Conservation (phyloP, 2,113 vertebrate genomes). For the Mobula hypostoma region DNA sequence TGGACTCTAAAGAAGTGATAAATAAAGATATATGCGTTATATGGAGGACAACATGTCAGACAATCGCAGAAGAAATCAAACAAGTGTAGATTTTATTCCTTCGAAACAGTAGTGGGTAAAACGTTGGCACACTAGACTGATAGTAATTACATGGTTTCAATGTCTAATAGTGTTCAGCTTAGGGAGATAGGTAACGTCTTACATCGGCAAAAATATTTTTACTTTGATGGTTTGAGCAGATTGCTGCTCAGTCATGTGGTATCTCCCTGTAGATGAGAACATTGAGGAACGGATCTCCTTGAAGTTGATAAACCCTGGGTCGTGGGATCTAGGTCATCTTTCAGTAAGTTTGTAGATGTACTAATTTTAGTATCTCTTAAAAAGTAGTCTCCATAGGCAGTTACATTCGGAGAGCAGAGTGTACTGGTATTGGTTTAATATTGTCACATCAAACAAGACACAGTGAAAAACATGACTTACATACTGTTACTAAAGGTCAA, state of each 20-base stretch:
- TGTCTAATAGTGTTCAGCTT: not conserved
- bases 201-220: not conserved
- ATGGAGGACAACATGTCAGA: not conserved
- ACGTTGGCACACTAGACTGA: not conserved
- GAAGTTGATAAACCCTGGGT: not conserved
- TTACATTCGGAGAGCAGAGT: too few species aligned
- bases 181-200: too few species aligned
- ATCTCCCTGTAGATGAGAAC: not conserved
- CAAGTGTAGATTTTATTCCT: not conserved
- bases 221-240: not conserved
- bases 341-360: not conserved
- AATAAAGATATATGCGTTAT: conserved; percentile 7
- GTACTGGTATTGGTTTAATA: too few species aligned
- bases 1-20: conserved; percentile 12
- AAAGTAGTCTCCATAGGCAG: not conserved
- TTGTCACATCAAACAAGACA: too few species aligned
- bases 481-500: not conserved
- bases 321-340: not conserved
- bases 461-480: too few species aligned
- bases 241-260: not conserved
- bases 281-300: not conserved
- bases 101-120: not conserved
- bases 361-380: not conserved
- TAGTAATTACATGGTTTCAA: not conserved
- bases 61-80: conserved; percentile 17